phyloP scores from a whole-genome alignment of 2,797 vertebrate species.

The Synaphobranchus kaupii region DNA sequence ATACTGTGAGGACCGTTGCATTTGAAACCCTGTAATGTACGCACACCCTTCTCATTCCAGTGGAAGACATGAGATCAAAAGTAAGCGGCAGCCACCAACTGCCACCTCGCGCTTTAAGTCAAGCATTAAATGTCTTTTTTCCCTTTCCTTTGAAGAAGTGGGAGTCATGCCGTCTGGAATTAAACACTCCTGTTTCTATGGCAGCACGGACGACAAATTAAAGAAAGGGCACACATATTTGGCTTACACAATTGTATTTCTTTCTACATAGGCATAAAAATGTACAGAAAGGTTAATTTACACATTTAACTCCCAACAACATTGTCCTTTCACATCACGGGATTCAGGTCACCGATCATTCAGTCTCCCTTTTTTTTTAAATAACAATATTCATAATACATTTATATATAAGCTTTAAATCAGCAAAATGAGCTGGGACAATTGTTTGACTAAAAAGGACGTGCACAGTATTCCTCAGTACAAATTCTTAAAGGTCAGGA shows the following conservation, averaged over 20 bases:
- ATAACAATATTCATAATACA: conserved; percentile 47
- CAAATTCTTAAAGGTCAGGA: conserved; percentile 16
- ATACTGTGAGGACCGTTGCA: neutral
- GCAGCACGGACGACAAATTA: conserved; percentile 43
- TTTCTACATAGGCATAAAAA: conserved; percentile 56
- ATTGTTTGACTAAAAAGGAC: neutral
- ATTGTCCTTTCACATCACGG: conserved; percentile 35
- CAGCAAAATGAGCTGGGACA: conserved; percentile 23
- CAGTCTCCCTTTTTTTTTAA: conserved; percentile 40
- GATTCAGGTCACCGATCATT: conserved; percentile 19
- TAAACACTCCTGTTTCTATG: conserved; percentile 32
- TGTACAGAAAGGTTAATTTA: conserved; percentile 47
- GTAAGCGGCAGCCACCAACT: neutral
- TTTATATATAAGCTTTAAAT: conserved; percentile 45
- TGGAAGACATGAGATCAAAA: neutral
- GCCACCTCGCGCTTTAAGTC: neutral
- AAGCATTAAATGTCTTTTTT: neutral
- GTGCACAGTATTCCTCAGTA: conserved; percentile 3
- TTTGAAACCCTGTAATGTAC: neutral
- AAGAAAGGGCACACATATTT: conserved; percentile 38
- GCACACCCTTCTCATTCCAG: neutral
- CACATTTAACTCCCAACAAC: conserved; percentile 41
- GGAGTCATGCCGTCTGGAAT: conserved; percentile 35
- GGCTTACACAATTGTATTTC: conserved; percentile 43
- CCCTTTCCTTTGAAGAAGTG: conserved; percentile 35